A percentile compares a stretch with the other conserved stretches of the same genome.
Evolutionary conservation across 1,140 invertebrate genomes (phyloP).

Genomic region (Melanaphis sacchari): DNA sequence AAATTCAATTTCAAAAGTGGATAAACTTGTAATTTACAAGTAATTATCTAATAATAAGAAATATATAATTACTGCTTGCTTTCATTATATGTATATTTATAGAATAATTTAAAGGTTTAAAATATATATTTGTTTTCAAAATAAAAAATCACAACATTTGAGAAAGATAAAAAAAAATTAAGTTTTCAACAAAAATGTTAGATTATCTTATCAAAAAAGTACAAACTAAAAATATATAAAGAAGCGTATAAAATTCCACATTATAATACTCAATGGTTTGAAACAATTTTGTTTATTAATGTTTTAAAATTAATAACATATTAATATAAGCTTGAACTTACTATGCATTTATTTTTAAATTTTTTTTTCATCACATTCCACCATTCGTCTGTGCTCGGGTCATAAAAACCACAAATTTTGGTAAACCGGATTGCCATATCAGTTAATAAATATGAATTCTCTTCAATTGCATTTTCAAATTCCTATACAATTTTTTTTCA

Average conservation of each 20-base stretch:
- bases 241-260: neutral
- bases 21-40: neutral
- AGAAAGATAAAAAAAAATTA: no score
- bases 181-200: no score
- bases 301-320: neutral
- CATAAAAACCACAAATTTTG: conserved; percentile 27
- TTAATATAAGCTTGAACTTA: neutral
- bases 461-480: conserved; percentile 36
- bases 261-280: neutral
- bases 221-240: neutral
- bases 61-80: neutral
- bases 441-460: neutral
- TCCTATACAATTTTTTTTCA: neutral
- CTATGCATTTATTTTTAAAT: neutral
- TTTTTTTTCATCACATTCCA: neutral
- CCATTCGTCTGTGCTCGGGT: neutral
- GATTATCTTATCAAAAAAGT: no score
- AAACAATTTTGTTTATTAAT: no score
- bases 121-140: neutral
- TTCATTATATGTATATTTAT: neutral
- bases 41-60: neutral
- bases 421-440: conserved; percentile 30
- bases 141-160: neutral
- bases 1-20: neutral
- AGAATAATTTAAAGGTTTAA: neutral